Base-by-base conservation (phyloP, 1,140 invertebrate species). In the Solen grandis region DNA sequence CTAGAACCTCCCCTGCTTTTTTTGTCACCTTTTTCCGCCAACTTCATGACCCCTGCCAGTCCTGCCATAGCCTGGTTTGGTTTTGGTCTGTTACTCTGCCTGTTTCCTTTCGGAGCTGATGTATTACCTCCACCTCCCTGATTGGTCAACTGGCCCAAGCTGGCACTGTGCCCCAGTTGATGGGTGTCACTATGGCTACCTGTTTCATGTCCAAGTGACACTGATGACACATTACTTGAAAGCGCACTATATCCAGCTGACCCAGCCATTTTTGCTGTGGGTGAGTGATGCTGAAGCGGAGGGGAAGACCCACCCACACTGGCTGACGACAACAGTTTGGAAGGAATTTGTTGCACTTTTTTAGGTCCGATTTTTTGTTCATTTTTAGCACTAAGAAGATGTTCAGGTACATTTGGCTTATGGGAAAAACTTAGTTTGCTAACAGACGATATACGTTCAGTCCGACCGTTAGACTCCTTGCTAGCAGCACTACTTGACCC, bases 381-480 rank as follows among this genome's bases (percentile, higher is more conserved):
- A 93, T 97, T 97, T 36, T 95, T 96, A 46, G 96, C 95, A 91
- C 96, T 96, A 35, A 96, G 94, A 65, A 97, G 89, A 92, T 97
- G 96, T 16, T 95, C 87, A 0, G 84, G 89, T 74, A 87, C 82
- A 73, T 78, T 75, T 52, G 86, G 84, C 70, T 88, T 87, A 36
- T 59, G 46, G n/a, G 76, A 29, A 31, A 74, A 68, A 68, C 36
- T 80, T 35, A 79, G 81, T 22, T 80, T 65, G 41, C 65, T 85
- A 66, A 78, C 63, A 16, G 84, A 73, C n/a, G 83, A 83, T 27
- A 79, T 66, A 38, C 79, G 60, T 10, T 81, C 65, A 3, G 74
- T 75, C 46, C 73, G 57, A 35, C 59, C 41, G 27, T 80, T 65
- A 10, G 79, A 68, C 54, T 74, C 38, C 75, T 74, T 59, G 19